phyloP scores from a whole-genome alignment of 2,888 invertebrate genomes.

The Parapristionchus giblindavisi region DNA sequence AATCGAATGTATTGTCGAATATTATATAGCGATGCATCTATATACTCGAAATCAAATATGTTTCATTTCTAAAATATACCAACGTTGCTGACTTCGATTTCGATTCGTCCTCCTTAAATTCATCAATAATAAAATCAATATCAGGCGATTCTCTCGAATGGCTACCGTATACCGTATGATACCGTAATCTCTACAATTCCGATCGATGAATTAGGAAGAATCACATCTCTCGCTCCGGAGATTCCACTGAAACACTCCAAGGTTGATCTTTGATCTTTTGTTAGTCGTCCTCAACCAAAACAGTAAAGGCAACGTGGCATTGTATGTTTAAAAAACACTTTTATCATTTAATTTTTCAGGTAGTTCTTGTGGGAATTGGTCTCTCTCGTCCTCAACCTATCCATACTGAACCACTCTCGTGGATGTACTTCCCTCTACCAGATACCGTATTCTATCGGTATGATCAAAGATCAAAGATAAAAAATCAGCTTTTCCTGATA shows the following conservation, averaged over 20 bases:
- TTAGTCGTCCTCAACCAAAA: background rate
- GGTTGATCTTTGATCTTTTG: background rate
- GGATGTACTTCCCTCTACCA: conserved; percentile 31
- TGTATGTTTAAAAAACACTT: background rate
- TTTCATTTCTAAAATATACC: too few species aligned
- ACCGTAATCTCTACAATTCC: conserved; percentile 31
- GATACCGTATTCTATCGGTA: conserved; percentile 31
- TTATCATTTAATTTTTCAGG: conserved; percentile 3
- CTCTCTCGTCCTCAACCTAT: conserved; percentile 21
- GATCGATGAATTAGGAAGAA: conserved; percentile 14
- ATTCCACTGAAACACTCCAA: conserved; percentile 34
- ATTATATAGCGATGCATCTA: background rate
- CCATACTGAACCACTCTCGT: conserved; percentile 34
- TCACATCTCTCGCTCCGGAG: conserved; percentile 2
- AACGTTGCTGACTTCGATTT: background rate
- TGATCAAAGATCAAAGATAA: too few species aligned
- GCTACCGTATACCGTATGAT: conserved; percentile 7
- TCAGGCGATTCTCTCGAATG: conserved; percentile 27
- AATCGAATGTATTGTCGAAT: background rate
- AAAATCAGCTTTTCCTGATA: too few species aligned
- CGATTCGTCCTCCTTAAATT: background rate
- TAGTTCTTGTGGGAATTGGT: conserved; percentile 34
- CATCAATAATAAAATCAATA: background rate
- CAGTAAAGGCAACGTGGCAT: background rate
- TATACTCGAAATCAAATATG: too few species aligned